phyloP scores from a whole-genome alignment of 1,140 invertebrate species.

The Hylaeus anthracinus region DNA sequence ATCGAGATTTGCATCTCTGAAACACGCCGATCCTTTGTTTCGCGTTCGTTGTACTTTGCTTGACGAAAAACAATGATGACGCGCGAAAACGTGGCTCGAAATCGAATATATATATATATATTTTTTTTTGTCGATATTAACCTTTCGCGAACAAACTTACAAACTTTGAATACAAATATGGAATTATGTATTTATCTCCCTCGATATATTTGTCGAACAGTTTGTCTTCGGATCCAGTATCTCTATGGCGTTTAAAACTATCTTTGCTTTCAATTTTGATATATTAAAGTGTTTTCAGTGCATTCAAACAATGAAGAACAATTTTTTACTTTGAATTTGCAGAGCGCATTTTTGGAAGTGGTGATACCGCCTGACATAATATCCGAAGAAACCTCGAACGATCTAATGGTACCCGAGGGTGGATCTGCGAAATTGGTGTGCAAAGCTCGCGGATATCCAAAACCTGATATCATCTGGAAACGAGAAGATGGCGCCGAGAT shows the following conservation, averaged over 20 bases:
- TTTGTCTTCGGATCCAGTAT: too few relatives aligned
- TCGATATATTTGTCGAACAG: too few relatives aligned
- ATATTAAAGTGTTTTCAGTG: too few relatives aligned
- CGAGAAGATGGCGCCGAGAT: conserved; percentile 93
- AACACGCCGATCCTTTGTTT: not conserved
- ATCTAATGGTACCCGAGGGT: conserved; percentile 95
- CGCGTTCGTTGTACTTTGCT: not conserved
- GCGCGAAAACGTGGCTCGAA: not conserved
- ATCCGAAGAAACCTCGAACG: conserved; percentile 92
- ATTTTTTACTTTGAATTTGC: conserved; percentile 55
- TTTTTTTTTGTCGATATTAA: too few relatives aligned
- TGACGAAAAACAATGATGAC: not conserved
- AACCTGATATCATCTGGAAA: conserved; percentile 92
- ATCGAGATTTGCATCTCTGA: not conserved
- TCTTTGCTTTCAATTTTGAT: too few relatives aligned
- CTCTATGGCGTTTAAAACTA: too few relatives aligned
- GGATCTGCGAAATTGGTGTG: conserved; percentile 93
- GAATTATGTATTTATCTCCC: too few relatives aligned
- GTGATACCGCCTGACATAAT: conserved; percentile 95
- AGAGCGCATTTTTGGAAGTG: conserved; percentile 92
- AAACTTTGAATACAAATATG: too few relatives aligned
- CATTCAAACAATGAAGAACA: too few relatives aligned
- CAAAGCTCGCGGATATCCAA: conserved; percentile 91
- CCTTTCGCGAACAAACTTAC: too few relatives aligned
- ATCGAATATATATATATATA: too few relatives aligned